Evolutionary conservation across 2,113 vertebrate species (phyloP).

Genomic region (Pseudorasbora parva): DNA sequence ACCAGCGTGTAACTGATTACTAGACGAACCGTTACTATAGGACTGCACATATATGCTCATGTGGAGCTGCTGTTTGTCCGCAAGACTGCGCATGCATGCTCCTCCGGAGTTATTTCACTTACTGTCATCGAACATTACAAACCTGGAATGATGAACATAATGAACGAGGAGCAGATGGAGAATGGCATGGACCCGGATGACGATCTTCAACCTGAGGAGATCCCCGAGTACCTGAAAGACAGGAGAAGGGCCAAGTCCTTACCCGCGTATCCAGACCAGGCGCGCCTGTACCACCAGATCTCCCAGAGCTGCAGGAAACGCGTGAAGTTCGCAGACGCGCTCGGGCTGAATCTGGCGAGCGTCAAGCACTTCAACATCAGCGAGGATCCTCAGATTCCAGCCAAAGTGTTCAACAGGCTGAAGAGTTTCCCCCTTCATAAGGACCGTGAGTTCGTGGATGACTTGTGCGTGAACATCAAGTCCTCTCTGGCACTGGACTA

Average conservation of each 20-base stretch:
- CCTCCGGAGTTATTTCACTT: background rate
- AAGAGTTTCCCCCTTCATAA: conserved; percentile 69
- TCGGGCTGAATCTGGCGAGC: conserved; percentile 85
- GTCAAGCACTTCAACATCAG: conserved; percentile 85
- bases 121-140: background rate
- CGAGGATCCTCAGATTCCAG: conserved; percentile 85
- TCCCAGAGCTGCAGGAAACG: conserved; percentile 77
- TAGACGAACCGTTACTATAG: background rate
- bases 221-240: conserved; percentile 63
- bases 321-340: conserved; percentile 88
- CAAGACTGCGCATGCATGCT: background rate
- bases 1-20: conserved; percentile 8
- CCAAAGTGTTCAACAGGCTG: conserved; percentile 78
- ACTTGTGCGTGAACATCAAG: conserved; percentile 59
- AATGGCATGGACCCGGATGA: conserved; percentile 61
- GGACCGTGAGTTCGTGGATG: conserved; percentile 56
- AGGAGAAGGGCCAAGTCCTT: conserved; percentile 72
- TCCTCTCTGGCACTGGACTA: conserved; percentile 46
- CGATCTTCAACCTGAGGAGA: conserved; percentile 51
- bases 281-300: conserved; percentile 55
- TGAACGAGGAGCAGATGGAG: conserved; percentile 57
- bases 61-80: background rate
- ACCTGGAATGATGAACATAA: conserved; percentile 6
- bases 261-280: conserved; percentile 66
- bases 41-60: background rate